Conservation (phyloP, 2,113 vertebrate species). For the Tangachromis dhanisi region DNA sequence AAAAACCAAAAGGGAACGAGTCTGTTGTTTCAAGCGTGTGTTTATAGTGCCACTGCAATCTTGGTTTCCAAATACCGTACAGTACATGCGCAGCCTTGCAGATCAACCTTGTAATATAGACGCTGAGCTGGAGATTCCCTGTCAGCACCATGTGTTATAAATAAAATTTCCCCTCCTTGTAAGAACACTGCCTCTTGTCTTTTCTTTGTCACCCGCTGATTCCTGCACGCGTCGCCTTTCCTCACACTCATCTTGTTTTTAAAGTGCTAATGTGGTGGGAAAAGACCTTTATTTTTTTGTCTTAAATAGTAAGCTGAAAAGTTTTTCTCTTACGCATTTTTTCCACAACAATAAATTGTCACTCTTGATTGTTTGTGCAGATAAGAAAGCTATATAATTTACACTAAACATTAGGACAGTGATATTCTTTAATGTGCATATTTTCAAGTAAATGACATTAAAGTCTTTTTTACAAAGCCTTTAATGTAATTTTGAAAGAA, state of each 20-base stretch:
- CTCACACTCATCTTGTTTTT: background rate
- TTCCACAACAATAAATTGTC: background rate
- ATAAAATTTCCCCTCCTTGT: constrained; percentile 76
- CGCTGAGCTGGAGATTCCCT: constrained; percentile 62
- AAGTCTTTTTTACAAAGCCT: background rate
- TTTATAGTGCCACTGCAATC: constrained; percentile 83
- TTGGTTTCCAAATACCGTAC: constrained; percentile 76
- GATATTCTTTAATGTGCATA: background rate
- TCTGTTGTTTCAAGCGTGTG: constrained; percentile 84
- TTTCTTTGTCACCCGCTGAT: constrained; percentile 2
- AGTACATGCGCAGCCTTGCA: constrained; percentile 80
- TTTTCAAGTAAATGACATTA: background rate
- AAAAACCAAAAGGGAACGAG: constrained; percentile 57
- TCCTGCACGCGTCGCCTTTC: background rate
- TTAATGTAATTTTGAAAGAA: background rate
- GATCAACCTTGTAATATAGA: constrained; percentile 79
- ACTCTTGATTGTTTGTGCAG: background rate
- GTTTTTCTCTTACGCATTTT: background rate
- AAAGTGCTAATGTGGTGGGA: background rate
- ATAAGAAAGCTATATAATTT: background rate
- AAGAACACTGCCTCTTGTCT: constrained; percentile 43
- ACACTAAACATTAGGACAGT: background rate
- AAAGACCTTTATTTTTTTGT: background rate
- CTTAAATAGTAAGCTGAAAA: background rate
- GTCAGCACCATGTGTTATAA: constrained; percentile 77